Percentiles rank a stretch among this genome's conserved stretches.
Conservation (phyloP, 2,888 invertebrate genomes). For the Agonopterix heracliana region DNA sequence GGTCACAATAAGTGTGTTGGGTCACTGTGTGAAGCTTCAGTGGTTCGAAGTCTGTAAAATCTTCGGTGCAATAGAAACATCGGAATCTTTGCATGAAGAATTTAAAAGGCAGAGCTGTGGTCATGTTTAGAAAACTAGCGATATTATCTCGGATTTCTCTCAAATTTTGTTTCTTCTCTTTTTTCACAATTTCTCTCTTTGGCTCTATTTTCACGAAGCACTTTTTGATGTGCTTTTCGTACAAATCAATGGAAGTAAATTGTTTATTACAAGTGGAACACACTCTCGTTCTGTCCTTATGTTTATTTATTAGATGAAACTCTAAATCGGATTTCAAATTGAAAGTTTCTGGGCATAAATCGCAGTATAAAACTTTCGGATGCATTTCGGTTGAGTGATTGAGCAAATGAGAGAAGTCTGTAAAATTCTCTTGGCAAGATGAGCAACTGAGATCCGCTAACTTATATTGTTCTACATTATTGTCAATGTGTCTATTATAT, state of each 20-base stretch:
- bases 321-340: not conserved
- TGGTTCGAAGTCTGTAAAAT: slow-evolving; percentile 24
- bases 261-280: slow-evolving; percentile 7
- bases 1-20: slow-evolving; percentile 19
- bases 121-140: slow-evolving; percentile 24
- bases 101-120: slow-evolving; percentile 37
- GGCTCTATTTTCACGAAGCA: slow-evolving; percentile 2
- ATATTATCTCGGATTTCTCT: slow-evolving; percentile 17
- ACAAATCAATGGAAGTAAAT: slow-evolving; percentile 6
- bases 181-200: not conserved
- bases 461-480: slow-evolving; percentile 5
- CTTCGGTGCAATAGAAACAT: slow-evolving; percentile 35
- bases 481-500: slow-evolving; percentile 3
- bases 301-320: slow-evolving; percentile 1
- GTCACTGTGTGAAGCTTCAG: slow-evolving; percentile 23
- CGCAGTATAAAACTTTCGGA: slow-evolving; percentile 2
- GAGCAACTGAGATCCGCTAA: slow-evolving; percentile 13
- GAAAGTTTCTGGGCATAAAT: slow-evolving; percentile 1
- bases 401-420: slow-evolving; percentile 3
- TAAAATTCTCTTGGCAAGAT: slow-evolving; percentile 7
- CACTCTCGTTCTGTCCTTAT: not conserved
- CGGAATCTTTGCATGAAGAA: slow-evolving; percentile 32
- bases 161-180: slow-evolving; percentile 1
- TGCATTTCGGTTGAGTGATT: slow-evolving; percentile 1
- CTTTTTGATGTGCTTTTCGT: slow-evolving; percentile 2